Evolutionary conservation across 2,888 invertebrate species (phyloP).

Genomic region (Eupithecia insigniata): DNA sequence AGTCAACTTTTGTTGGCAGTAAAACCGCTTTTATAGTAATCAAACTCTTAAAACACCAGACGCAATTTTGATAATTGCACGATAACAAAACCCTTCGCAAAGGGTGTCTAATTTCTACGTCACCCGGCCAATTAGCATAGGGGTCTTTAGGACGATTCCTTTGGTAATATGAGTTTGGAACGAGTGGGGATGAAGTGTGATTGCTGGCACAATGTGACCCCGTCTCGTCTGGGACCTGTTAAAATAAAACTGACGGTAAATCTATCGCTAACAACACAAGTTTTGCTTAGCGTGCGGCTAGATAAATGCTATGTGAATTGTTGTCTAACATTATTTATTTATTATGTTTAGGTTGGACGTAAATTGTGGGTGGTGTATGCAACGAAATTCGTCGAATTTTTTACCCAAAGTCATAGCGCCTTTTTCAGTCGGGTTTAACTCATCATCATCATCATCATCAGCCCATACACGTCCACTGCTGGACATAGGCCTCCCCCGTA

Average conservation of each 20-base stretch:
- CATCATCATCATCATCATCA: too few relatives aligned
- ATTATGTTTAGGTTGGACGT: too few relatives aligned
- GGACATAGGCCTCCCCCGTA: too few relatives aligned
- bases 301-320: too few relatives aligned
- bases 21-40: constrained; percentile 5
- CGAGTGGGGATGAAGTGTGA: constrained; percentile 21
- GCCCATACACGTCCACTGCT: too few relatives aligned
- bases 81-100: constrained; percentile 36
- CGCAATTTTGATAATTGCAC: constrained; percentile 27
- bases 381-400: too few relatives aligned
- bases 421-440: too few relatives aligned
- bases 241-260: constrained; percentile 3
- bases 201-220: constrained; percentile 16
- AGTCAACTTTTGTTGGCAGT: not conserved
- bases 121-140: constrained; percentile 57
- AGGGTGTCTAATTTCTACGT: constrained; percentile 53
- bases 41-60: constrained; percentile 8
- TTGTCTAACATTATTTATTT: too few relatives aligned
- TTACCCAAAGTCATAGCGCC: too few relatives aligned
- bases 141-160: constrained; percentile 47
- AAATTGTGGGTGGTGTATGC: too few relatives aligned
- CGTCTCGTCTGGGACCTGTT: constrained; percentile 1
- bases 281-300: too few relatives aligned
- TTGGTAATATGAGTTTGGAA: constrained; percentile 49
- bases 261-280: not conserved